Base-by-base conservation (phyloP, 1,140 invertebrate genomes). In the Steinernema khuongi region DNA sequence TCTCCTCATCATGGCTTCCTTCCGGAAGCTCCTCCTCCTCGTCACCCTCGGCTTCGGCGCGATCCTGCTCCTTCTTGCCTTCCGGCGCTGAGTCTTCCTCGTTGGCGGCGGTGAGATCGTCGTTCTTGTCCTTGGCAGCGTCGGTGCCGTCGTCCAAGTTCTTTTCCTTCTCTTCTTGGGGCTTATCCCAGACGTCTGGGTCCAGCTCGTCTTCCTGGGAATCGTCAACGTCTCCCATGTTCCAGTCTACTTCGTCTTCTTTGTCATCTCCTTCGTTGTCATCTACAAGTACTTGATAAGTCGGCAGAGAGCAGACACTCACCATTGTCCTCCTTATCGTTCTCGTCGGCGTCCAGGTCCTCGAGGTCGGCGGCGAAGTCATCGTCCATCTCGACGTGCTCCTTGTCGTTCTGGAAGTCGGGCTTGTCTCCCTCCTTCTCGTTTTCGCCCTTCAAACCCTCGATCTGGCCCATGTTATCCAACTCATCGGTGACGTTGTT, bases 401-500 rank as follows among this genome's bases (percentile, higher is more conserved):
- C 79, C 22, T 84, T 77, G 36, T 60, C 50, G 19, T 60, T 4
- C 50, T 60, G 11, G 50, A 60, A 60, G 26, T 60, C 26, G 50
- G 50, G 50, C 50, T 79, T 77, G 1, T 78, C 69, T n/a, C 68
- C 72, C 28, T 74, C 43, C 2, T 76, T 77, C 67, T 84, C 81
- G 33, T 78, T 67, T 19, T 83, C 77, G 36, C 73, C 76, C 19
- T 81, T 78, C 2, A 84, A 68, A 2, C 80, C 84, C 68, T 84
- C 83, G 67, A 88, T 86, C 82, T 88, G 95, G 88, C 97, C 96
- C 88, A 97, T 91, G 68, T 89, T 91, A 86, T 97, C 93, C 33
- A 97, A 93, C 83, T 89, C 88, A 70, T 97, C 94, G 0, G 94
- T 97, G 1, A 97, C 93, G 88, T 99, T 95, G 82, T 93, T 94